Evolutionary conservation across 2,113 vertebrate species (phyloP).

Genomic region (Scomber japonicus): DNA sequence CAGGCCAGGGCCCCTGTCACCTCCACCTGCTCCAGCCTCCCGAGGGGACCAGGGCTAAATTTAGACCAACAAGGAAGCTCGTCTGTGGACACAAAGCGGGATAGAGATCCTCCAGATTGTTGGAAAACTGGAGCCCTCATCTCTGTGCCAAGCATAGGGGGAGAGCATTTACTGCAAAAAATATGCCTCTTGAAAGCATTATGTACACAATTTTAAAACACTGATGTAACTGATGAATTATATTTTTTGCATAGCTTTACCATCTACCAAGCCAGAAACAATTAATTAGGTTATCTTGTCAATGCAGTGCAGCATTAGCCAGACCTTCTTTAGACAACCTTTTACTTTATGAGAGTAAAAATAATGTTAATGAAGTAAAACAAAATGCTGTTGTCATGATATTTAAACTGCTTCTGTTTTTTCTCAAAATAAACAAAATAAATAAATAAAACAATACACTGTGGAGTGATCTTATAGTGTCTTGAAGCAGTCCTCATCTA

Average conservation of each 20-base stretch:
- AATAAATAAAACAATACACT: too few relatives aligned
- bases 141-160: constrained; percentile 53
- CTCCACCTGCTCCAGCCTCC: constrained; percentile 79
- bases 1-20: constrained; percentile 79
- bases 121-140: constrained; percentile 48
- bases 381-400: too few relatives aligned
- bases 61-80: constrained; percentile 67
- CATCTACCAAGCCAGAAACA: neutral
- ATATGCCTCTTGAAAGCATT: neutral
- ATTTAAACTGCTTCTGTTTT: too few relatives aligned
- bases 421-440: too few relatives aligned
- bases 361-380: neutral
- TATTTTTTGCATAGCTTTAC: too few relatives aligned
- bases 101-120: constrained; percentile 73
- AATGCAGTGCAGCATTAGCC: neutral
- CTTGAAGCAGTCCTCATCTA: too few relatives aligned
- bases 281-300: neutral
- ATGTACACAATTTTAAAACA: neutral
- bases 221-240: neutral
- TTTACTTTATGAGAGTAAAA: neutral
- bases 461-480: neutral
- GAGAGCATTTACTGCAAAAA: constrained; percentile 42
- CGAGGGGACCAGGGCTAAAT: constrained; percentile 74
- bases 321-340: neutral
- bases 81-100: constrained; percentile 29